Evolutionary conservation across 2,888 invertebrate genomes (phyloP), one percentile per base, ranked within the genome.

Genomic region (Phrixothrix hirtus): DNA sequence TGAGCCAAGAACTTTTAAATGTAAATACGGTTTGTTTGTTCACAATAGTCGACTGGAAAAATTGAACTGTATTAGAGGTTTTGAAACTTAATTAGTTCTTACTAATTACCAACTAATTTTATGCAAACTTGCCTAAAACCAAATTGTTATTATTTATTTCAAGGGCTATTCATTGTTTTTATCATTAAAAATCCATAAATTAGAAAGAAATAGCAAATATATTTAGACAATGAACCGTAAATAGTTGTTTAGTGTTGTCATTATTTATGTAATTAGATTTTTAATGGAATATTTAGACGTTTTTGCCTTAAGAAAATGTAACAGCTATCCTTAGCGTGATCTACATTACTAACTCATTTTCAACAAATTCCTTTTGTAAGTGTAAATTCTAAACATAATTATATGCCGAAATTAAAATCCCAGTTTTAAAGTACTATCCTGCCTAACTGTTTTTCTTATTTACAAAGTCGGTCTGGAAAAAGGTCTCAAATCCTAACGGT

Each of bases 401-500:
- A n/a, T n/a, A n/a, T n/a, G n/a, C n/a, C n/a, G n/a, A n/a, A n/a
- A n/a, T n/a, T n/a, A n/a, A n/a, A n/a, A n/a, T n/a, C n/a, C n/a
- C n/a, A n/a, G n/a, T n/a, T n/a, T n/a, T n/a, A n/a, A n/a, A n/a
- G n/a, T n/a, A n/a, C n/a, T n/a, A n/a, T 26, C 10, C 4, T 4
- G 15, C 17, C 3, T 43, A 43, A 43, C 43, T 32, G 43, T 43
- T 32, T 11, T 34, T 21, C 7, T 27, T 38, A 12, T 21, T 26
- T 38, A 13, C 12, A 26, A n/a, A 36, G n/a, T 7, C 2, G 4
- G 37, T 16, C 9, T 14, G 21, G 21, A 32, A 38, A 36, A 36
- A 15, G 26, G 26, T 38, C 10, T 26, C 27, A 21, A 26, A 15
- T 14, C 16, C 21, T 55, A 55, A 55, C 55, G 48, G 55, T 49